Conservation (phyloP, 2,888 invertebrate species). For the Plagodis pulveraria region DNA sequence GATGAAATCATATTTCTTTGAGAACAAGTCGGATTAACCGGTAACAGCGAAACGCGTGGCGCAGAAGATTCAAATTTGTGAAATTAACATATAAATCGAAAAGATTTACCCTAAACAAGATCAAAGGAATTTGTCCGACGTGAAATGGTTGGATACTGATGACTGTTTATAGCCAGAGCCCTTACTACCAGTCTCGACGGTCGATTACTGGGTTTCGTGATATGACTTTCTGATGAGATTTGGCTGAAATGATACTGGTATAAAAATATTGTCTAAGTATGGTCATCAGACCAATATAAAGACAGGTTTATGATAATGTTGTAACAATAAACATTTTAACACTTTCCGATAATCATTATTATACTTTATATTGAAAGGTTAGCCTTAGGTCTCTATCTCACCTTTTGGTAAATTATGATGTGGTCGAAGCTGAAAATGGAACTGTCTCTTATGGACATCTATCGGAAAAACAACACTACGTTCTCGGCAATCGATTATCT, state of each 20-base stretch:
- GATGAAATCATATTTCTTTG: constrained; percentile 55
- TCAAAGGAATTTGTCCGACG: constrained; percentile 80
- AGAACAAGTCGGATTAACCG: constrained; percentile 67
- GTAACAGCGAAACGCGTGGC: constrained; percentile 64
- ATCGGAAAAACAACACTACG: no score
- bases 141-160: constrained; percentile 61
- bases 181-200: constrained; percentile 21
- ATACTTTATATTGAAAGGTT: no score
- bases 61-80: constrained; percentile 76
- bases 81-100: constrained; percentile 84
- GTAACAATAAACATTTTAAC: no score
- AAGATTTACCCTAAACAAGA: constrained; percentile 82
- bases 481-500: no score
- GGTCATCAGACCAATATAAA: no score
- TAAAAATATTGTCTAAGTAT: neutral
- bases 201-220: constrained; percentile 21
- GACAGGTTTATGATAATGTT: no score
- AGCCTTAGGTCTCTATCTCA: no score
- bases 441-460: no score
- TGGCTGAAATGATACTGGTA: constrained; percentile 33
- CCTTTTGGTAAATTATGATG: no score
- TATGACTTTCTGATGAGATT: constrained; percentile 14
- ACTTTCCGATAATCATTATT: no score
- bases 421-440: no score
- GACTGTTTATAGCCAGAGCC: constrained; percentile 66